These are phyloP conservation scores for Rhamphomyia laevipes DNA, from an alignment of 2,888 invertebrate genomes.

Conservation along the genomic window DNA sequence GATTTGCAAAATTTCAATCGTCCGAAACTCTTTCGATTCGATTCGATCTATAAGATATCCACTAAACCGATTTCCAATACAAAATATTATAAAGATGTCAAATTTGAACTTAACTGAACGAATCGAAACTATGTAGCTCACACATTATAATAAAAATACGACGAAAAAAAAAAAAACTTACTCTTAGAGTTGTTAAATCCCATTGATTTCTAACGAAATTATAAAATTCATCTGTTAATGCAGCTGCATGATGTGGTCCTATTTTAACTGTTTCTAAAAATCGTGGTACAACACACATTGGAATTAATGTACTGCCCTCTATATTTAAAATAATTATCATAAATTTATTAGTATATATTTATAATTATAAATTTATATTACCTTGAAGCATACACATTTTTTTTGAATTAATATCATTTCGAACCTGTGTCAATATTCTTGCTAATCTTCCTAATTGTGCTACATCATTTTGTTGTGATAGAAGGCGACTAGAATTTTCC, in stretches of 20 bases:
- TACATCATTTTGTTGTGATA: constrained; percentile 49
- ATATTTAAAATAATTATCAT: background rate
- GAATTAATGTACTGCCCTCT: constrained; percentile 64
- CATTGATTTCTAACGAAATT: constrained; percentile 57
- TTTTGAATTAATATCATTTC: constrained; percentile 55
- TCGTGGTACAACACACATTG: constrained; percentile 60
- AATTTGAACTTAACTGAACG: background rate
- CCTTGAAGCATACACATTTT: constrained; percentile 60
- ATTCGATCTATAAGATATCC: no score
- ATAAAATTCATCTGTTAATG: constrained; percentile 57
- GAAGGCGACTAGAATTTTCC: constrained; percentile 61
- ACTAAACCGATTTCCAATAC: no score
- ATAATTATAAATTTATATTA: constrained; percentile 21
- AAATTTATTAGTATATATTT: background rate
- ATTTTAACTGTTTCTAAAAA: constrained; percentile 61
- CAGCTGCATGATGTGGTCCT: constrained; percentile 67
- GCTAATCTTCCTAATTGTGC: constrained; percentile 50
- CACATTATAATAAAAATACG: no score
- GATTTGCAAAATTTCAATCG: no score
- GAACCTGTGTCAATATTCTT: constrained; percentile 48
- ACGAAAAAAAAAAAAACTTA: constrained; percentile 25
- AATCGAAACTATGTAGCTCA: no score
- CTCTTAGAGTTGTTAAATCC: constrained; percentile 76
- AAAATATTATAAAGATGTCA: background rate
- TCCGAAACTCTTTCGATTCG: no score